Percentiles rank a stretch among this genome's conserved stretches.
Conservation (phyloP, 2,113 vertebrate species). For the Raja brachyura region DNA sequence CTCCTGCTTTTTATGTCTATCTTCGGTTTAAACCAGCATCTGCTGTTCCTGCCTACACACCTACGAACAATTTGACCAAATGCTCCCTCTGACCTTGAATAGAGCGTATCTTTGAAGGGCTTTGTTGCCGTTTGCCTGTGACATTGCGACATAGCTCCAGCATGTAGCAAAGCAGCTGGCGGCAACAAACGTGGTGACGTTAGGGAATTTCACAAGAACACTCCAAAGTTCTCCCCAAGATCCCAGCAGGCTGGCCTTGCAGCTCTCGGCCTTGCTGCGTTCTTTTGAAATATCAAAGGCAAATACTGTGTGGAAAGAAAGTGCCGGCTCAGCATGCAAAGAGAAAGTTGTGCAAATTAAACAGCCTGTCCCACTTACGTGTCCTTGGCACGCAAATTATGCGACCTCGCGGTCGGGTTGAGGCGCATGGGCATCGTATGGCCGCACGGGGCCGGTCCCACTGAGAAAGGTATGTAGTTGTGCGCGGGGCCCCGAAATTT, state of each 20-base stretch:
- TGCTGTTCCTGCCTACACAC: too few species aligned
- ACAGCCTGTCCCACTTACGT: too few species aligned
- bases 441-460: too few species aligned
- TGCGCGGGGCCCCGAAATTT: too few species aligned
- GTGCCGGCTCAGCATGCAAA: too few species aligned
- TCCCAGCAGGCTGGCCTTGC: too few species aligned
- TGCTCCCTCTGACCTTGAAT: background rate
- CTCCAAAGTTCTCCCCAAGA: background rate
- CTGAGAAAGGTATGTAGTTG: too few species aligned
- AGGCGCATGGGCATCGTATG: too few species aligned
- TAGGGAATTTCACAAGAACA: background rate
- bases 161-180: background rate
- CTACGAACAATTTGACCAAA: background rate
- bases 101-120: background rate
- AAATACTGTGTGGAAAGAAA: background rate
- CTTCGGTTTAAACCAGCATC: too few species aligned
- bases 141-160: background rate
- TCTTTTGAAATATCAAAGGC: background rate
- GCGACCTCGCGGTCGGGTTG: too few species aligned
- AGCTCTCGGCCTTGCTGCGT: background rate
- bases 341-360: background rate
- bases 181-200: background rate
- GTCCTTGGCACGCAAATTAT: too few species aligned
- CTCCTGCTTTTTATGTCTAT: too few species aligned
- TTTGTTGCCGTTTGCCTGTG: background rate